Evolutionary conservation across 2,888 invertebrate genomes (phyloP).

Genomic region (Malthinus seriepunctatus): DNA sequence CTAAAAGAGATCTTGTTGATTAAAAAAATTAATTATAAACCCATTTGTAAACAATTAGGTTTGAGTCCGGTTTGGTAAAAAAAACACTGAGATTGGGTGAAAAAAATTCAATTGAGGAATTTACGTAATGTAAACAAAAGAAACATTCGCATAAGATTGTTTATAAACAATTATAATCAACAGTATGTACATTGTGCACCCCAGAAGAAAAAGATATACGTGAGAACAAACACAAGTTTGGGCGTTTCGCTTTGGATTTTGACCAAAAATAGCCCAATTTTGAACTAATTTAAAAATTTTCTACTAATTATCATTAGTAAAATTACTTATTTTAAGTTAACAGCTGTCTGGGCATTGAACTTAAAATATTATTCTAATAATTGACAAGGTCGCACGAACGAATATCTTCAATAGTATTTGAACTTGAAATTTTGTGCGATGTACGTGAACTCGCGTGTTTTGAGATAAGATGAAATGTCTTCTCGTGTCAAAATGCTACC

Average conservation of each 20-base stretch:
- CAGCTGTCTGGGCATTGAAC: conserved; percentile 23
- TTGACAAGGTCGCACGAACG: conserved; percentile 12
- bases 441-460: conserved; percentile 12
- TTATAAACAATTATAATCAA: too few relatives aligned
- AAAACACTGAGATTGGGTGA: too few relatives aligned
- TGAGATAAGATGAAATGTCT: conserved; percentile 1
- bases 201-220: too few relatives aligned
- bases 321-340: conserved; percentile 2
- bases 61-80: background rate
- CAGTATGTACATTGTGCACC: too few relatives aligned
- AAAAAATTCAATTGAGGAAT: background rate
- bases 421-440: conserved; percentile 18
- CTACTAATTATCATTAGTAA: conserved; percentile 17
- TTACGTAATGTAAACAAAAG: background rate
- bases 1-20: background rate
- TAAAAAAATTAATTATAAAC: conserved; percentile 1
- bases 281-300: conserved; percentile 11
- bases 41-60: conserved; percentile 1
- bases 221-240: background rate
- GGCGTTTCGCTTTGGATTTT: too few relatives aligned
- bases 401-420: conserved; percentile 6
- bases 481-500: too few relatives aligned
- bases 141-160: too few relatives aligned
- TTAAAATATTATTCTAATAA: conserved; percentile 7
- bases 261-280: background rate